Evolutionary conservation across 2,888 invertebrate species (phyloP).

Genomic region (Celastrina argiolus): DNA sequence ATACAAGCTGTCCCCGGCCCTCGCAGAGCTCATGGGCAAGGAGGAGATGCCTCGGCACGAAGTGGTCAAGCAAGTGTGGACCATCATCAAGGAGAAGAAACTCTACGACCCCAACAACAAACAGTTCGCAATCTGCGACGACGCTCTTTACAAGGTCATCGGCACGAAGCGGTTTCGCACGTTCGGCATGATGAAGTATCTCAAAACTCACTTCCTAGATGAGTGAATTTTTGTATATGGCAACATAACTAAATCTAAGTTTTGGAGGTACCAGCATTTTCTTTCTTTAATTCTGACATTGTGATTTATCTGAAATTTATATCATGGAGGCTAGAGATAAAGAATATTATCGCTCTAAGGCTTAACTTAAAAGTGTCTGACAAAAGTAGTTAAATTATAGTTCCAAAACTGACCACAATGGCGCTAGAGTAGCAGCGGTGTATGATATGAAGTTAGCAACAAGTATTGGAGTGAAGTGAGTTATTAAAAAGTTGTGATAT

Average conservation of each 20-base stretch:
- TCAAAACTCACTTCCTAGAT: slow-evolving; percentile 90
- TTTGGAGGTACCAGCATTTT: background rate
- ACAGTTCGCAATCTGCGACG: slow-evolving; percentile 96
- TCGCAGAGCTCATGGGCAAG: slow-evolving; percentile 90
- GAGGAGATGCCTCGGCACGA: slow-evolving; percentile 91
- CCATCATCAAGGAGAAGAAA: slow-evolving; percentile 91
- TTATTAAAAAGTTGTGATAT: too few relatives aligned
- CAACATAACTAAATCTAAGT: background rate
- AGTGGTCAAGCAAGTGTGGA: slow-evolving; percentile 93
- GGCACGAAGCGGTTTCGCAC: slow-evolving; percentile 95
- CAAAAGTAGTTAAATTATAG: too few relatives aligned
- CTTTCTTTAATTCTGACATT: slow-evolving; percentile 5
- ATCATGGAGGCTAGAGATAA: too few relatives aligned
- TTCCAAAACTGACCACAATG: too few relatives aligned
- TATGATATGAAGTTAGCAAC: too few relatives aligned
- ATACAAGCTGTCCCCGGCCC: slow-evolving; percentile 89
- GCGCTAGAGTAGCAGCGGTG: too few relatives aligned
- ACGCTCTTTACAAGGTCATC: slow-evolving; percentile 91
- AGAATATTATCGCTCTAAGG: too few relatives aligned
- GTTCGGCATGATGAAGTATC: slow-evolving; percentile 98
- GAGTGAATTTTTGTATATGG: slow-evolving; percentile 49
- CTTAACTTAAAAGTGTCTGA: too few relatives aligned
- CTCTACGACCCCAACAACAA: slow-evolving; percentile 96
- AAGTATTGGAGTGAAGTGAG: too few relatives aligned
- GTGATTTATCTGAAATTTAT: background rate